These are phyloP conservation scores for Maconellicoccus hirsutus DNA, from an alignment of 1,140 invertebrate genomes.

Conservation along the genomic window DNA sequence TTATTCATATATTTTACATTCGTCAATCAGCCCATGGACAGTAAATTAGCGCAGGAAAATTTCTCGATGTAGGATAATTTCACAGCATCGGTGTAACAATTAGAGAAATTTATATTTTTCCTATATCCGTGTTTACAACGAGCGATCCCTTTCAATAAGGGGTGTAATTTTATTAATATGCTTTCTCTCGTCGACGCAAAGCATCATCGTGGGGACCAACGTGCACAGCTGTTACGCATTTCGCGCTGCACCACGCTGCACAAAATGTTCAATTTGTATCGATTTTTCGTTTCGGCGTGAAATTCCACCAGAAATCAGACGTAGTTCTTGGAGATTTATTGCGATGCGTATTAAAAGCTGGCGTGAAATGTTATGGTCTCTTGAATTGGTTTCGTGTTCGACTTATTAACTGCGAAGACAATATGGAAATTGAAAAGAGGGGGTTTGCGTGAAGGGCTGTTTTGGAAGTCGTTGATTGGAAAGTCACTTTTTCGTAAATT, in stretches of 20 bases:
- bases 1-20: background rate
- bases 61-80: too few species aligned
- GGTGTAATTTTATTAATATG: background rate
- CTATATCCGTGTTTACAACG: background rate
- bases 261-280: background rate
- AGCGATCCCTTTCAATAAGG: background rate
- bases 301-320: constrained; percentile 1
- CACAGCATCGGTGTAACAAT: too few species aligned
- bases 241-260: background rate
- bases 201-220: background rate
- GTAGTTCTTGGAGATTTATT: background rate
- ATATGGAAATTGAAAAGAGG: too few species aligned
- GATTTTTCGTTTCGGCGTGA: background rate
- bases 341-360: background rate
- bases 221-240: background rate
- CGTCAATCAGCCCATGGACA: background rate
- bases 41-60: too few species aligned
- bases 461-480: too few species aligned
- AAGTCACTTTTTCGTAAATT: too few species aligned
- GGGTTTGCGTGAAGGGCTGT: too few species aligned
- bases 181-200: background rate
- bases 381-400: too few species aligned
- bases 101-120: too few species aligned
- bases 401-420: too few species aligned
- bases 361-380: background rate